These are phyloP conservation scores for Athene cunicularia DNA, from an alignment of 2,113 vertebrate species.

Conservation along the genomic window DNA sequence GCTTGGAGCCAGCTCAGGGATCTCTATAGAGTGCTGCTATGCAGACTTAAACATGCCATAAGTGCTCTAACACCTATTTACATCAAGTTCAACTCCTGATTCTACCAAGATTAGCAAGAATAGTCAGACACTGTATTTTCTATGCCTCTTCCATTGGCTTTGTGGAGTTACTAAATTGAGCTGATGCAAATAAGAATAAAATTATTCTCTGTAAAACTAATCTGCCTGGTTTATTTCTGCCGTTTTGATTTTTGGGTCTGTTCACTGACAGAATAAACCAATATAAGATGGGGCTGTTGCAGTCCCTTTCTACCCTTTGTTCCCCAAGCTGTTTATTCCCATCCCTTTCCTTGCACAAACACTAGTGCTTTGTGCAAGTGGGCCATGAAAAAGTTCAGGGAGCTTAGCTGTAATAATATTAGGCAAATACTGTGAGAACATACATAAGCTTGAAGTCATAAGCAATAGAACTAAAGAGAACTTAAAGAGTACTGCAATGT, in stretches of 20 bases:
- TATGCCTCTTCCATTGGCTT: background rate
- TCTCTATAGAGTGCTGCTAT: background rate
- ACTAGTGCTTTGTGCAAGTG: background rate
- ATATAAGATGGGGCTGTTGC: background rate
- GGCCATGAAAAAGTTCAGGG: background rate
- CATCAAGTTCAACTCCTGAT: background rate
- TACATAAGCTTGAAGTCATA: background rate
- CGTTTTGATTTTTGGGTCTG: background rate
- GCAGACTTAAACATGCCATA: background rate
- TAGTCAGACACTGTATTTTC: background rate
- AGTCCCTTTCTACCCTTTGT: background rate
- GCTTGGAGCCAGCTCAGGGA: slow-evolving; percentile 45
- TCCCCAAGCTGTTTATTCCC: background rate
- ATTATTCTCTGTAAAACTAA: background rate
- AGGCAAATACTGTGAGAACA: background rate
- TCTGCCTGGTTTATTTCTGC: background rate
- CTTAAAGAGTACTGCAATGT: background rate
- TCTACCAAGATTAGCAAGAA: background rate
- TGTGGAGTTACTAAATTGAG: background rate
- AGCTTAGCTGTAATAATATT: background rate
- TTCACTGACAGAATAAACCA: background rate
- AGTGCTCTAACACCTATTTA: background rate
- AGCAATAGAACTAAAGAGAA: background rate
- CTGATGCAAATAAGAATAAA: background rate
- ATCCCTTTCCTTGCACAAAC: background rate